These are phyloP conservation scores for Australoheros facetus DNA, from an alignment of 2,797 vertebrate genomes.

Conservation along the genomic window DNA sequence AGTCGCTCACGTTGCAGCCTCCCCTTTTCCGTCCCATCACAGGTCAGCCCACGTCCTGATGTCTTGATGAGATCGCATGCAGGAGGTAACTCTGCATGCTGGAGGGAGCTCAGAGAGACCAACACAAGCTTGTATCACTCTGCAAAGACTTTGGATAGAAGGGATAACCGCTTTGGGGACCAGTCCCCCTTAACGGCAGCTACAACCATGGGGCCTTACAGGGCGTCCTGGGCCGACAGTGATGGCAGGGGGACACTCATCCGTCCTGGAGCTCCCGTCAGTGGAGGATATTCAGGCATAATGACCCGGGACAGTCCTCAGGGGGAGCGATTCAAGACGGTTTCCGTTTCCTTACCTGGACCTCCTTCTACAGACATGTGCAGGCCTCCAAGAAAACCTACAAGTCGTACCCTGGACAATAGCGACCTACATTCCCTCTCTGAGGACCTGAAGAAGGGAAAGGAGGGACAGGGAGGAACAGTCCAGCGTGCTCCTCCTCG, in stretches of 20 bases:
- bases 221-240: constrained; percentile 92
- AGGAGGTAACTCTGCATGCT: constrained; percentile 63
- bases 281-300: constrained; percentile 78
- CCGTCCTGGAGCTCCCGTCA: constrained; percentile 75
- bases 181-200: constrained; percentile 74
- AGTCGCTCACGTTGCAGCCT: constrained; percentile 71
- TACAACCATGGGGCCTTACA: constrained; percentile 81
- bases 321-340: constrained; percentile 77
- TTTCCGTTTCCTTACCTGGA: constrained; percentile 74
- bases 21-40: constrained; percentile 69
- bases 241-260: constrained; percentile 81
- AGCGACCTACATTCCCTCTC: constrained; percentile 87
- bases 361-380: constrained; percentile 58
- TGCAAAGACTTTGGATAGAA: constrained; percentile 77
- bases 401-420: constrained; percentile 93
- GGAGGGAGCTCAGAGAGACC: constrained; percentile 77
- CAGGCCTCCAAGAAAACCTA: constrained; percentile 84
- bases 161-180: constrained; percentile 73
- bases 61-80: constrained; percentile 76
- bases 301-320: constrained; percentile 77
- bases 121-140: constrained; percentile 69
- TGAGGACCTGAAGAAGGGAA: constrained; percentile 77
- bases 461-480: constrained; percentile 70
- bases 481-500: constrained; percentile 78
- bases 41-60: constrained; percentile 71